Conservation (phyloP, 2,888 invertebrate species). For the Sycophila texana region DNA sequence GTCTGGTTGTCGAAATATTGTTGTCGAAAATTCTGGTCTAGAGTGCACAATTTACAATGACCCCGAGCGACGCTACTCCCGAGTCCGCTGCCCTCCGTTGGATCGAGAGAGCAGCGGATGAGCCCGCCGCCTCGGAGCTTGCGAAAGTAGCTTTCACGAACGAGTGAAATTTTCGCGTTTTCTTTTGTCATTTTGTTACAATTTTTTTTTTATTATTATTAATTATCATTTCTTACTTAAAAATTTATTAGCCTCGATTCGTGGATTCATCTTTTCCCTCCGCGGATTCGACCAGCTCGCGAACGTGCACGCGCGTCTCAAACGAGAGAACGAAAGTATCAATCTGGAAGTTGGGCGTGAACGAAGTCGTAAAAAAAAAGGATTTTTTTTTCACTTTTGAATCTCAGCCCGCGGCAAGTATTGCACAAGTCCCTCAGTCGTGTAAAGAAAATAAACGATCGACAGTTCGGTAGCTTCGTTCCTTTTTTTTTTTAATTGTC, state of each 20-base stretch:
- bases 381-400: background rate
- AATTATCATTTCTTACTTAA: constrained; percentile 35
- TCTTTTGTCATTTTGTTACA: constrained; percentile 36
- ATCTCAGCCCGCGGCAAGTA: constrained; percentile 53
- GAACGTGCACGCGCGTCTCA: background rate
- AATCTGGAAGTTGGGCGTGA: background rate
- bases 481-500: background rate
- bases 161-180: constrained; percentile 49
- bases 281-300: constrained; percentile 30
- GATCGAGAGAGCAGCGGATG: constrained; percentile 23
- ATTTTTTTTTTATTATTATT: constrained; percentile 12
- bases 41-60: constrained; percentile 64
- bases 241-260: constrained; percentile 29
- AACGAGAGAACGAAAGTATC: constrained; percentile 17
- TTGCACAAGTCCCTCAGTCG: constrained; percentile 61
- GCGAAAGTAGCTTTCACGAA: constrained; percentile 59
- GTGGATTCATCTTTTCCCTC: constrained; percentile 8
- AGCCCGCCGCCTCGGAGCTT: constrained; percentile 57
- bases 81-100: constrained; percentile 30
- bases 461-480: constrained; percentile 33
- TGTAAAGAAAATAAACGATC: constrained; percentile 36
- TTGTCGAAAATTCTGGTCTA: constrained; percentile 71
- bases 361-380: constrained; percentile 24
- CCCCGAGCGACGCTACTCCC: constrained; percentile 28
- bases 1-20: constrained; percentile 76